phyloP scores from a whole-genome alignment of 2,797 vertebrate genomes.

The Melanogrammus aeglefinus region DNA sequence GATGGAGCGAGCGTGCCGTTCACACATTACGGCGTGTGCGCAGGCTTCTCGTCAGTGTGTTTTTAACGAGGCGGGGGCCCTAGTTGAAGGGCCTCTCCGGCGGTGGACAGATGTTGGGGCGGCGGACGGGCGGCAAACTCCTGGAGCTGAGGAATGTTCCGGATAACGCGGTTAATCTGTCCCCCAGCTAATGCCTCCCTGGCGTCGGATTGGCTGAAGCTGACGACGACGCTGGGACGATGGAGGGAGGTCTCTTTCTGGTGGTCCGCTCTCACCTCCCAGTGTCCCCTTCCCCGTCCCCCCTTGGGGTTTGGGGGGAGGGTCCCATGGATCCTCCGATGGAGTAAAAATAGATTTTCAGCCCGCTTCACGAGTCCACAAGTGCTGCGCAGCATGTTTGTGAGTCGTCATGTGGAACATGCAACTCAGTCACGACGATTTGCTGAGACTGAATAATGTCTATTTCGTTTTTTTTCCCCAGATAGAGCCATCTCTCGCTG shows the following conservation, averaged over 20 bases:
- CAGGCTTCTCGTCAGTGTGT: too few species aligned
- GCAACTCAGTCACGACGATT: slow-evolving; percentile 10
- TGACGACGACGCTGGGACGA: too few species aligned
- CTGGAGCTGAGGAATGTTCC: too few species aligned
- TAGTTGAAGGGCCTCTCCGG: slow-evolving; percentile 35
- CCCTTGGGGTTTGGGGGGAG: background rate
- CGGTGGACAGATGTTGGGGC: slow-evolving; percentile 33
- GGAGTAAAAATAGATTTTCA: slow-evolving; percentile 40
- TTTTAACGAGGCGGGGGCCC: slow-evolving; percentile 4
- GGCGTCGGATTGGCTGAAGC: too few species aligned
- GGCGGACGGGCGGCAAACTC: background rate
- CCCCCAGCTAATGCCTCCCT: too few species aligned
- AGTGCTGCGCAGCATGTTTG: slow-evolving; percentile 20
- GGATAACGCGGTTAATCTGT: too few species aligned
- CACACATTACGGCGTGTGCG: slow-evolving; percentile 26
- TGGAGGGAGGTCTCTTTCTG: too few species aligned
- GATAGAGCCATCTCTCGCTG: too few species aligned
- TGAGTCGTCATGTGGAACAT: slow-evolving; percentile 10
- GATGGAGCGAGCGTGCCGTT: slow-evolving; percentile 18
- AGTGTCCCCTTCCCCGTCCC: background rate
- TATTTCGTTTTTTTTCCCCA: slow-evolving; percentile 13
- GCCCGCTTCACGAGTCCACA: slow-evolving; percentile 31
- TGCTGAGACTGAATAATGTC: slow-evolving; percentile 32
- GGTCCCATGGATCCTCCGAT: slow-evolving; percentile 33
- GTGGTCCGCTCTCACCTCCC: slow-evolving; percentile 7